These are phyloP conservation scores for Pristionchus mayeri DNA, from an alignment of 2,888 invertebrate genomes.

Conservation along the genomic window DNA sequence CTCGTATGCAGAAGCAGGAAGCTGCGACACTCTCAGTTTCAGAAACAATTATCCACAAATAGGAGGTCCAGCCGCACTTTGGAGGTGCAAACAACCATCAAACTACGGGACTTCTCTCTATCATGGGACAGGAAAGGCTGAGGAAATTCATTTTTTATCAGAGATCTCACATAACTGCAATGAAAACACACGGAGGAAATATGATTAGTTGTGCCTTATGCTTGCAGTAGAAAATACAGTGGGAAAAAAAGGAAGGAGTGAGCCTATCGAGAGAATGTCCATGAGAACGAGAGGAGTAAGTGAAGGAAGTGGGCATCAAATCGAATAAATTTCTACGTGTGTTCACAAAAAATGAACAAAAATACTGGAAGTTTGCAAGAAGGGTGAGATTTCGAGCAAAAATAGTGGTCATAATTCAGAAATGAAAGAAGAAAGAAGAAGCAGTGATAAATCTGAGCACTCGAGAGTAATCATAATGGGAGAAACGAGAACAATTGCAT, in stretches of 20 bases:
- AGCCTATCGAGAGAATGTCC: conserved; percentile 1
- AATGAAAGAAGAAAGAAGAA: not conserved
- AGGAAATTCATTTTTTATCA: not conserved
- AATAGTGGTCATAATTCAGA: not conserved
- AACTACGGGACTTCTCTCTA: not conserved
- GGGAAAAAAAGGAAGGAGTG: not conserved
- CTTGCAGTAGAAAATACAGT: not conserved
- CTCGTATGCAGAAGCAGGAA: conserved; percentile 5
- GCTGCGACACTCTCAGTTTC: not conserved
- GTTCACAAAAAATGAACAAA: not conserved
- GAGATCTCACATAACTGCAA: not conserved
- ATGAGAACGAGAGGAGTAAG: not conserved
- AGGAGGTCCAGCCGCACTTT: not conserved
- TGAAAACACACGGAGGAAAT: not conserved
- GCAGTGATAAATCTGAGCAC: not conserved
- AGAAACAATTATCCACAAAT: conserved; percentile 12
- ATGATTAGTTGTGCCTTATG: not conserved
- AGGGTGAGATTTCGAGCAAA: not conserved
- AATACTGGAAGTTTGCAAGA: not conserved
- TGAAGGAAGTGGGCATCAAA: not conserved
- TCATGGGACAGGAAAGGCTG: not conserved
- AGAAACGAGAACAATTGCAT: not conserved
- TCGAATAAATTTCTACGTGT: not conserved
- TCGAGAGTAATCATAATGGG: not conserved
- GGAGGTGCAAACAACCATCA: not conserved